Percentiles rank a stretch among this genome's conserved stretches.
Evolutionary conservation across 1,140 invertebrate species (phyloP).

Genomic region (Drosophila biarmipes): DNA sequence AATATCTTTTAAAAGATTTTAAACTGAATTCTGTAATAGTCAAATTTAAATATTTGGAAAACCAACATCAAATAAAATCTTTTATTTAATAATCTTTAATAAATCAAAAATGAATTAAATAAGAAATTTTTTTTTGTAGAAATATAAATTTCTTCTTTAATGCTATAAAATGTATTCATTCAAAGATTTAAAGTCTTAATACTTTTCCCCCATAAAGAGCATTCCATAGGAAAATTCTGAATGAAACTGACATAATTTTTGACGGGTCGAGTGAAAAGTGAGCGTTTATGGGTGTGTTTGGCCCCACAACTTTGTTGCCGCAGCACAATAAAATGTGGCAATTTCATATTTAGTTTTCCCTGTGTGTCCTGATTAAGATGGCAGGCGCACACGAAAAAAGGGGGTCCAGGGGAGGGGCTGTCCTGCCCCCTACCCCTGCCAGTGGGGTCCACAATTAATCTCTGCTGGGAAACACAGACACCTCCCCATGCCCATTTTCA

Average conservation of each 20-base stretch:
- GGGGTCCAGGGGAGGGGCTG: neutral
- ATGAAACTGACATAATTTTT: slow-evolving; percentile 11
- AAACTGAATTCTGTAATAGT: no score
- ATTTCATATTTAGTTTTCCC: slow-evolving; percentile 61
- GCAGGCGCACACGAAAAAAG: slow-evolving; percentile 24
- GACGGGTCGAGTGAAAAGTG: neutral
- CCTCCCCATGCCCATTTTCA: slow-evolving; percentile 3
- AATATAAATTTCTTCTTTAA: no score
- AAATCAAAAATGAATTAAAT: no score
- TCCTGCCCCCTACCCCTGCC: slow-evolving; percentile 25
- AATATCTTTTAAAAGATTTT: no score
- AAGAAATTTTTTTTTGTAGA: no score
- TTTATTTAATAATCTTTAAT: no score
- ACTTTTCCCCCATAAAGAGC: neutral
- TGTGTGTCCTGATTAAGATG: slow-evolving; percentile 47
- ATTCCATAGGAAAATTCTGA: neutral
- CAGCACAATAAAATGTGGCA: slow-evolving; percentile 75
- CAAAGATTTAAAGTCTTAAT: no score
- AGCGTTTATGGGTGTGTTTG: neutral
- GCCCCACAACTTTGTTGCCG: slow-evolving; percentile 44
- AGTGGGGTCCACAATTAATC: slow-evolving; percentile 53
- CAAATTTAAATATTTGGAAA: no score
- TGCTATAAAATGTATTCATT: no score
- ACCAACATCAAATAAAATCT: no score
- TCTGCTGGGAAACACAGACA: slow-evolving; percentile 16